phyloP scores from a whole-genome alignment of 2,797 vertebrate genomes.

The Enteromius argenteus region DNA sequence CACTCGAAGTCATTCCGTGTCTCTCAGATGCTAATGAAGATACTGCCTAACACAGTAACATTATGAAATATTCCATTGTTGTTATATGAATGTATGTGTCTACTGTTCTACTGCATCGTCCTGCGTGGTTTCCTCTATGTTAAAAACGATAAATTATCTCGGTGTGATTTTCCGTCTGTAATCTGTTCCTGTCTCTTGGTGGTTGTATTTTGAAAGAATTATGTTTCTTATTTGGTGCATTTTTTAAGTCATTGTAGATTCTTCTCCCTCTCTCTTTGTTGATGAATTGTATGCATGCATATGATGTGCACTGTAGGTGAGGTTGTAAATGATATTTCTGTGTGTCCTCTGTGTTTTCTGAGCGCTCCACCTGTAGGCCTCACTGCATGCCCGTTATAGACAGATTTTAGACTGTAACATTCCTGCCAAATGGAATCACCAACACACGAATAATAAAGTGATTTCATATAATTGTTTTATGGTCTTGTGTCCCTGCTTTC shows the following conservation, averaged over 20 bases:
- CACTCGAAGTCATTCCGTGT: slow-evolving; percentile 29
- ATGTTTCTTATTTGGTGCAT: slow-evolving; percentile 76
- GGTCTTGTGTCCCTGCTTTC: slow-evolving; percentile 76
- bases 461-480: slow-evolving; percentile 84
- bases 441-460: slow-evolving; percentile 89
- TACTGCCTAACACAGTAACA: slow-evolving; percentile 72
- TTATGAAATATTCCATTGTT: slow-evolving; percentile 74
- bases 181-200: slow-evolving; percentile 77
- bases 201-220: slow-evolving; percentile 76
- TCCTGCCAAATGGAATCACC: slow-evolving; percentile 92
- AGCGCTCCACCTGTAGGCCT: slow-evolving; percentile 82
- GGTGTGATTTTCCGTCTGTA: slow-evolving; percentile 75
- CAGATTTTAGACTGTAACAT: slow-evolving; percentile 84
- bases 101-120: slow-evolving; percentile 78
- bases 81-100: slow-evolving; percentile 85
- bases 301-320: slow-evolving; percentile 79
- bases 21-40: slow-evolving; percentile 60
- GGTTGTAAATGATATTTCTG: slow-evolving; percentile 79
- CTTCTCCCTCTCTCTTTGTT: slow-evolving; percentile 69
- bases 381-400: slow-evolving; percentile 90
- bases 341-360: slow-evolving; percentile 83
- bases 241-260: slow-evolving; percentile 75
- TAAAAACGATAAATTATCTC: slow-evolving; percentile 66
- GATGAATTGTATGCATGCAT: slow-evolving; percentile 85
- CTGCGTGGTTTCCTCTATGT: slow-evolving; percentile 75